Evolutionary conservation across 1,140 invertebrate genomes (phyloP).

Genomic region (Anastatus disparis): DNA sequence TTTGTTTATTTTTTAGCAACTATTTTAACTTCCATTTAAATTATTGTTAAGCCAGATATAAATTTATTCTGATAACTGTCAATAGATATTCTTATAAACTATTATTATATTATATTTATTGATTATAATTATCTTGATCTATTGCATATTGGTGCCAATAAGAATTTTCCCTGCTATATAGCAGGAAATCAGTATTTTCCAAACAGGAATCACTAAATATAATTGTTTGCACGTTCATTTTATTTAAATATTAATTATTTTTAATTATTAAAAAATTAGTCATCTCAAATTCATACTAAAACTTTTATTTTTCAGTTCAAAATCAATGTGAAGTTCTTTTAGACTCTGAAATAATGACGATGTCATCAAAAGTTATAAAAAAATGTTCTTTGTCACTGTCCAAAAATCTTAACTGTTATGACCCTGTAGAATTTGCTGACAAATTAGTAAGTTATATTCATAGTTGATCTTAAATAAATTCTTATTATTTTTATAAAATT

Average conservation of each 20-base stretch:
- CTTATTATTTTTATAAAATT: not conserved
- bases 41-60: not conserved
- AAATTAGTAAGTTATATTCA: conserved; percentile 50
- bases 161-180: too few relatives aligned
- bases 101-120: too few relatives aligned
- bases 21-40: not conserved
- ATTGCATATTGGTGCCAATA: too few relatives aligned
- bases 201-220: too few relatives aligned
- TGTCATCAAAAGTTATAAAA: conserved; percentile 56
- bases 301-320: conserved; percentile 14
- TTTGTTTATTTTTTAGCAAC: conserved; percentile 14
- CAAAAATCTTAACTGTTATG: conserved; percentile 52
- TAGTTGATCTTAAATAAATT: not conserved
- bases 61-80: too few relatives aligned
- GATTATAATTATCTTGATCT: too few relatives aligned
- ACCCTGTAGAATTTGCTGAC: conserved; percentile 50
- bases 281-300: conserved; percentile 35
- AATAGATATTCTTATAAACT: too few relatives aligned
- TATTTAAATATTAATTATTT: too few relatives aligned
- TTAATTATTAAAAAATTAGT: too few relatives aligned
- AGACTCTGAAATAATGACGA: conserved; percentile 58
- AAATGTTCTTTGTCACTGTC: conserved; percentile 51
- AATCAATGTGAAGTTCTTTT: conserved; percentile 58
- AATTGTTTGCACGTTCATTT: too few relatives aligned
- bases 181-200: too few relatives aligned